These are phyloP conservation scores for Augochlorella aurata DNA, from an alignment of 2,888 invertebrate genomes.

Conservation along the genomic window DNA sequence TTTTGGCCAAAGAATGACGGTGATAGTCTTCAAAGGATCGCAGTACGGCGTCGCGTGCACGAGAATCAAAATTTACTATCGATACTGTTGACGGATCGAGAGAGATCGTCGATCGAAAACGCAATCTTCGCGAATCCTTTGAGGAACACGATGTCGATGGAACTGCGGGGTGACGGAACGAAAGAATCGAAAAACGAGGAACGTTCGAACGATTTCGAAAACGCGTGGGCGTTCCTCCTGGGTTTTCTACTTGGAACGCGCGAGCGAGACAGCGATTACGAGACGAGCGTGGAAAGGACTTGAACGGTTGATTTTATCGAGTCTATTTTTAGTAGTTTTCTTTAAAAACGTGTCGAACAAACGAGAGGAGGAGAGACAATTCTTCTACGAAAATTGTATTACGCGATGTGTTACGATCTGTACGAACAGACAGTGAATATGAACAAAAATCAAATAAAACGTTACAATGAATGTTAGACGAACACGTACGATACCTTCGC, in stretches of 20 bases:
- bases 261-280: background rate
- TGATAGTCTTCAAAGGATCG: conserved; percentile 5
- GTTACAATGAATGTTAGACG: conserved; percentile 77
- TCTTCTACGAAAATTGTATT: conserved; percentile 54
- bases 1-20: conserved; percentile 1
- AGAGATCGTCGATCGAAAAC: background rate
- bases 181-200: background rate
- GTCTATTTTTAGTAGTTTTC: conserved; percentile 75
- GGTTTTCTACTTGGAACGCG: conserved; percentile 11
- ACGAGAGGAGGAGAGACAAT: conserved; percentile 17
- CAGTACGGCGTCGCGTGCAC: background rate
- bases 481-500: conserved; percentile 28
- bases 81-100: background rate
- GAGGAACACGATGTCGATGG: background rate
- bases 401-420: conserved; percentile 73
- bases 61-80: conserved; percentile 50
- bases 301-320: conserved; percentile 74
- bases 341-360: conserved; percentile 58
- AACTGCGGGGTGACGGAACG: background rate
- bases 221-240: background rate
- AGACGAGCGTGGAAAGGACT: conserved; percentile 44
- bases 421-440: conserved; percentile 71
- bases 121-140: conserved; percentile 15
- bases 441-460: conserved; percentile 79
- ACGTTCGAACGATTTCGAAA: conserved; percentile 3